Evolutionary conservation across 92 coral and sea anemone genomes (phyloP), one percentile per base, ranked within the genome.

Genomic region (Pocillopora grandis): DNA sequence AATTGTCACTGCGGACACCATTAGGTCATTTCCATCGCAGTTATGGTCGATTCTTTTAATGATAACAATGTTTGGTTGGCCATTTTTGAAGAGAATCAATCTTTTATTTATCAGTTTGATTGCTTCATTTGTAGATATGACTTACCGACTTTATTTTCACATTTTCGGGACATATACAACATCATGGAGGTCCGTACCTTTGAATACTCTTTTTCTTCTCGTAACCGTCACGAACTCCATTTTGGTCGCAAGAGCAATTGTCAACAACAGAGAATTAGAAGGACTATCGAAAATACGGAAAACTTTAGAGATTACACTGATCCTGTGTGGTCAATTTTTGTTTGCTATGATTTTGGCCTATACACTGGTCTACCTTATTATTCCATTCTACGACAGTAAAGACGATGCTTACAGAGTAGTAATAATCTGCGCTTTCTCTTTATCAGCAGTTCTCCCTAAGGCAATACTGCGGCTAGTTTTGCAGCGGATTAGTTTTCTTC

Each of bases 101-200:
- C 70, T 91, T 0, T 72, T 86, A 18, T 76, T 78, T 9, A 68
- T 85, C 1, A 89, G 75, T 75, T 85, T 91, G 6, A 72, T 91
- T 48, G 92, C 72, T 14, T 90, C 92, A 11, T 89, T 92, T 59
- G 23, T 68, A 1, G 95, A 92, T 66, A 73, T 85, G 74, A 79
- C 68, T 0, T 92, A 87, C 76, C 73, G 90, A 9, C 91, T 92
- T 14, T 72, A 10, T 55, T 75, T 89, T 20, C 87, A 86, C 58
- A 42, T 92, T 3, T 89, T 27, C 48, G 95, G 86, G 8, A 69
- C 89, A 58, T 92, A 81, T 69, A 70, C 84, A 16, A 16, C 52
- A 57, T 59, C 86, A 1, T 89, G 95, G 92, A 79, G 75, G 90
- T 67, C 84, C 5, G 71, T 65, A 61, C 88, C 89, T 5, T 77